Base-by-base conservation (phyloP, 1,140 invertebrate species). In the Mactra quadrangularis region DNA sequence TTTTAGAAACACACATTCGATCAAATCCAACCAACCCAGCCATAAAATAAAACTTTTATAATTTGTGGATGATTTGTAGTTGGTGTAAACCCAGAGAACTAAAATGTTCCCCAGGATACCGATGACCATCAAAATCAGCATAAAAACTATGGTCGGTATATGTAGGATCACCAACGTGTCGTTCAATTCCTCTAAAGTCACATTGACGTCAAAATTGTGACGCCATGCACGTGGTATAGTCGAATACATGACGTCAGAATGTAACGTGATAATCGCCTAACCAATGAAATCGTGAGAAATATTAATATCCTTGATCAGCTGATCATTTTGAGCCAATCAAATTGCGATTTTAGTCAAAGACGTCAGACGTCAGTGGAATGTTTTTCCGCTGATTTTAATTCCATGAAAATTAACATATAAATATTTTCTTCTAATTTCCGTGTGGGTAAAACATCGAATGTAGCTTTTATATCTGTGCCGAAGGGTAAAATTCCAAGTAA, bases 91-190 rank as follows among this genome's bases (percentile, higher is more conserved):
- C 55, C 79, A 85, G 6, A 86, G 57, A 9, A 88, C 87, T 11
- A 87, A 41, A 0, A 66, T 50, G 45, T 88, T 88, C 7, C 87
- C 87, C 1, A 86, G n/a, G 17, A 85, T 53, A 15, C 87, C 87
- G 38, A 83, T 22, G 1, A 77, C 45, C 76, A 85, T 86, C 3
- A 88, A 68, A 27, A 85, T 45, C 22, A 35, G 22, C 3, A 66
- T 57, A 19, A 79, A 33, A 19, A 68, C 53, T 4, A 79, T 57
- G 9, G 76, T 57, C n/a, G 76, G 76, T 29, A 79, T 55, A 47
- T 79, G 76, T 4, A 79, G 52, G 19, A 31, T 33, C 1, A 79
- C 76, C 7, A 79, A 35, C 15, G 33, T 25, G 25, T 66, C 25
- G 15, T 79, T 79, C 35, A 79, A 25, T 31, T 79, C 76, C 27